Base-by-base conservation (phyloP, 2,113 vertebrate genomes). In the Corythaixoides concolor region DNA sequence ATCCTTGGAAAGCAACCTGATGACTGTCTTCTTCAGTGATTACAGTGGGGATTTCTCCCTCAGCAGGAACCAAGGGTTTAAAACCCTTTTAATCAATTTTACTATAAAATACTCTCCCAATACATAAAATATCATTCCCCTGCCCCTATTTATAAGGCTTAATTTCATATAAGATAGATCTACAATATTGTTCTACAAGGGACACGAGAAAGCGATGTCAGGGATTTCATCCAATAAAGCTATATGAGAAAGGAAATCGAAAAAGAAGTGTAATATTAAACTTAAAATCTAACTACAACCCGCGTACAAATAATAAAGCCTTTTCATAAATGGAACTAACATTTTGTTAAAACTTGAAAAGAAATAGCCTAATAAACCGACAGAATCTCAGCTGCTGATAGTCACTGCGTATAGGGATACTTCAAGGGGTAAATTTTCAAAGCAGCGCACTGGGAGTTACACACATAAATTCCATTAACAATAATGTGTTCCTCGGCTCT, bases 381-480 rank as follows among this genome's bases (percentile, higher is more conserved):
- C 75, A 91, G 69, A 88, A 96, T 78, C 35, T 85, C 79, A 96
- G 79, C 63, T 90, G 87, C 58, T 87, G 49, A 60, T 41, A 56
- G 62, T 85, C 89, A 96, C 35, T 92, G 49, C 68, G 47, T 67
- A 82, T 8, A 84, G 59, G 43, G 60, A 82, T 85, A 97, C 96
- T 97, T 95, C 90, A 95, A 95, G 62, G 91, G 93, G 74, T 89
- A 95, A 68, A 94, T 94, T 97, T 98, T 87, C 74, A 89, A 95
- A 97, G 87, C 67, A 45, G 28, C 90, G 77, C 74, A 64, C 45
- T 27, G 82, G 79, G 94, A 98, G 88, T 95, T 94, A 76, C n/a
- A 75, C 7, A 80, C 58, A 92, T 94, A 97, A 98, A 98, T 97
- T 89, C 88, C 89, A 94, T 89, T 92, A 97, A 93, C 91, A 97